phyloP scores from a whole-genome alignment of 2,113 vertebrate species.

The Benitochromis conjunctus region DNA sequence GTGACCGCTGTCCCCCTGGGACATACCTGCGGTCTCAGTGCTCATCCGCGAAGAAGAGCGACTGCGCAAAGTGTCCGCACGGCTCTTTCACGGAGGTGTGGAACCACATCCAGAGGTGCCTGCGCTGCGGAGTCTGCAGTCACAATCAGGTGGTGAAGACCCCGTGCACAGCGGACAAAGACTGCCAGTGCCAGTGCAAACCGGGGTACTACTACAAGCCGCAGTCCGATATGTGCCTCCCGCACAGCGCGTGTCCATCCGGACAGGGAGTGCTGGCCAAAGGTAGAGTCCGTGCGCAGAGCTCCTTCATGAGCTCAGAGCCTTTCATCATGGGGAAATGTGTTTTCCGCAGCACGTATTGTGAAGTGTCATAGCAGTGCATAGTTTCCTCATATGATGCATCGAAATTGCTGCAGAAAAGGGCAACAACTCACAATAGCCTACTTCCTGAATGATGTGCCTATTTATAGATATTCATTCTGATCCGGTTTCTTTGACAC shows the following conservation, averaged over 20 bases:
- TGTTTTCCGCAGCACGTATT: background rate
- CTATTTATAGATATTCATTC: background rate
- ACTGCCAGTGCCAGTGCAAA: conserved; percentile 58
- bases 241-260: conserved; percentile 42
- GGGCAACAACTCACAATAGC: background rate
- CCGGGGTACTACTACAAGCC: conserved; percentile 27
- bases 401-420: background rate
- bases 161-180: conserved; percentile 6
- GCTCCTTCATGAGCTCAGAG: background rate
- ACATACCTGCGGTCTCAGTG: conserved; percentile 31
- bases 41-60: conserved; percentile 1
- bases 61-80: conserved; percentile 41
- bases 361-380: background rate
- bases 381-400: background rate
- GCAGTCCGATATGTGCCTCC: conserved; percentile 21
- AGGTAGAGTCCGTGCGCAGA: background rate
- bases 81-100: conserved; percentile 65
- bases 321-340: background rate
- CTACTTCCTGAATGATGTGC: background rate
- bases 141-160: conserved; percentile 27
- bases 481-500: background rate
- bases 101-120: conserved; percentile 62
- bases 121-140: conserved; percentile 55
- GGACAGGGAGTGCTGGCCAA: conserved; percentile 23
- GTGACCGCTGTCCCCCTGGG: conserved; percentile 54